Percentiles rank a stretch among this genome's conserved stretches.
Conservation (phyloP, 2,113 vertebrate species). For the Geococcyx californianus region DNA sequence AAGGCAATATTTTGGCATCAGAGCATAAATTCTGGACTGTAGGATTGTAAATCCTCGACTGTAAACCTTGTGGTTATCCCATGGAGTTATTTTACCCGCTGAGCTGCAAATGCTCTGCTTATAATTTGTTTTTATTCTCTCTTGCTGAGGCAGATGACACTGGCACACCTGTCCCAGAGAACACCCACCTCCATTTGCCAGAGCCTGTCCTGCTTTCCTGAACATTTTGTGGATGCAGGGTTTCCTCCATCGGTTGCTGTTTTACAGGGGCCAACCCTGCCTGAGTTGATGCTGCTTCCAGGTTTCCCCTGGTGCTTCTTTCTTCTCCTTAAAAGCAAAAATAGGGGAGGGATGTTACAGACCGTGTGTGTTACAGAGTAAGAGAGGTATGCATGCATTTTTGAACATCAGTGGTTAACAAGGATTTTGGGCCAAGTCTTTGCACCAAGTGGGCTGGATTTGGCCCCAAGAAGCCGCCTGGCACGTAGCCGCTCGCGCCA, state of each 20-base stretch:
- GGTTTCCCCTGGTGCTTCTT: fast-evolving
- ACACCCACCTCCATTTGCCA: neutral
- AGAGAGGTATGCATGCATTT: fast-evolving
- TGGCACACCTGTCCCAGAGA: neutral
- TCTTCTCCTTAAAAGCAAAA: neutral
- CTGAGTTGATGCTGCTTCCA: fast-evolving
- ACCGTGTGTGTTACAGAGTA: fast-evolving
- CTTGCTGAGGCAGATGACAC: fast-evolving
- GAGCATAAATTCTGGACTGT: neutral
- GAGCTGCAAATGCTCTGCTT: neutral
- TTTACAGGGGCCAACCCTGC: neutral
- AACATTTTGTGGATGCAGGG: fast-evolving
- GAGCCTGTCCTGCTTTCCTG: neutral
- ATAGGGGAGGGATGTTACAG: fast-evolving
- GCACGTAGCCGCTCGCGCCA: fast-evolving
- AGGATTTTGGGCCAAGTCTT: neutral
- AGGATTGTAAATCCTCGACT: neutral
- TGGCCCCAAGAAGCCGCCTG: fast-evolving
- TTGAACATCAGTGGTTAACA: neutral
- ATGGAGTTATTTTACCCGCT: fast-evolving
- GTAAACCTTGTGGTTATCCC: neutral
- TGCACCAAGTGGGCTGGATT: fast-evolving
- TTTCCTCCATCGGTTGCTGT: neutral
- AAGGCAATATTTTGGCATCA: neutral
- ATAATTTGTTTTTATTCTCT: neutral